These are phyloP conservation scores for Auanema freiburgensis DNA, from an alignment of 2,888 invertebrate genomes.

Conservation along the genomic window DNA sequence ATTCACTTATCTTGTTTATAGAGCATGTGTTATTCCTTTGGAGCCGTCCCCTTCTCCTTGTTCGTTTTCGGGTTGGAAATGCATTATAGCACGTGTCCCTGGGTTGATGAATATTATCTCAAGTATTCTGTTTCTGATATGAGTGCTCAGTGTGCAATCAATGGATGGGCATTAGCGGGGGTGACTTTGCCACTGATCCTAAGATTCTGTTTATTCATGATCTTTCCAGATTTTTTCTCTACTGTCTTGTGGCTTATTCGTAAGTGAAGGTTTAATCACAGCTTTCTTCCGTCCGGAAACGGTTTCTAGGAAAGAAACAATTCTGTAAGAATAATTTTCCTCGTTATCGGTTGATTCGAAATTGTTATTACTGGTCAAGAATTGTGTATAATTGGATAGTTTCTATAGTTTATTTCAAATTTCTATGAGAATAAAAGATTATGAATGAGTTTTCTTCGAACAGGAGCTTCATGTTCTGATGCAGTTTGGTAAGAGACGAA, in stretches of 20 bases:
- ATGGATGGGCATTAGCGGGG: constrained; percentile 61
- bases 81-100: constrained; percentile 62
- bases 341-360: no score
- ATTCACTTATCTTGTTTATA: constrained; percentile 26
- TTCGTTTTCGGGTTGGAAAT: constrained; percentile 62
- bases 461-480: no score
- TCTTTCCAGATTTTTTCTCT: constrained; percentile 56
- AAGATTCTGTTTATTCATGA: background rate
- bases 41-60: constrained; percentile 56
- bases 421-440: no score
- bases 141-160: constrained; percentile 59
- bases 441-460: no score
- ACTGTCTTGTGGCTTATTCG: constrained; percentile 58
- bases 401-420: no score
- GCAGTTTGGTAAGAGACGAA: no score
- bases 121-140: constrained; percentile 35
- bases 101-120: constrained; percentile 56
- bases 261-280: constrained; percentile 58
- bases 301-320: constrained; percentile 17
- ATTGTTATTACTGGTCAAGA: no score
- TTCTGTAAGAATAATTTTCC: background rate
- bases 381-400: no score
- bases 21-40: constrained; percentile 58
- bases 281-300: constrained; percentile 55
- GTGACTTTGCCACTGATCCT: constrained; percentile 25